A percentile compares a stretch with the other conserved stretches of the same genome.
Evolutionary conservation across 2,797 vertebrate genomes (phyloP).

Genomic region (Serranus cabrilla): DNA sequence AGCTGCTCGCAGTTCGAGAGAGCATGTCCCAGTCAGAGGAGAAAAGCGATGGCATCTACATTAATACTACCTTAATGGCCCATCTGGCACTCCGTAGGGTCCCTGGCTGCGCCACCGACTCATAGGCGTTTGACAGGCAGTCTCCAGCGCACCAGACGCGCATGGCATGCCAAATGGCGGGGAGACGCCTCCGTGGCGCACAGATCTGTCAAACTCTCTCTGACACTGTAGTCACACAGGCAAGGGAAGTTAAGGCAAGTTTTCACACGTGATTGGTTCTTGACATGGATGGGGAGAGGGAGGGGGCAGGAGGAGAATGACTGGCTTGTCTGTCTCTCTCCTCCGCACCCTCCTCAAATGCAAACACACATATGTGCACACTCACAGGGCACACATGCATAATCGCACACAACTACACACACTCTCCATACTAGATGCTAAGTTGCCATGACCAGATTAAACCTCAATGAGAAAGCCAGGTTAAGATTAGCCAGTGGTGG

Average conservation of each 20-base stretch:
- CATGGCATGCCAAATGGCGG: slow-evolving; percentile 98
- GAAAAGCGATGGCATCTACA: slow-evolving; percentile 99
- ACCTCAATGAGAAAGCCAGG: slow-evolving; percentile 82
- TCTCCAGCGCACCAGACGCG: slow-evolving; percentile 98
- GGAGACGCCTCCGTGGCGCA: slow-evolving; percentile 94
- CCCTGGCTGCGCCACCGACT: slow-evolving; percentile 99
- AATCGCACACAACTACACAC: slow-evolving; percentile 19
- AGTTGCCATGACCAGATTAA: slow-evolving; percentile 84
- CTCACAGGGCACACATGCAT: slow-evolving; percentile 29
- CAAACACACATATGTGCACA: slow-evolving; percentile 46
- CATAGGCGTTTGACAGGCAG: slow-evolving; percentile 99
- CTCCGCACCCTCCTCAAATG: slow-evolving; percentile 57
- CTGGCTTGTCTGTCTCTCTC: slow-evolving; percentile 78
- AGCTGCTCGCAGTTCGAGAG: slow-evolving; percentile 99
- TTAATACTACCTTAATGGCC: slow-evolving; percentile 99
- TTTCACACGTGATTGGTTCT: slow-evolving; percentile 91
- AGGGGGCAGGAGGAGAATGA: slow-evolving; percentile 77
- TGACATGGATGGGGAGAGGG: slow-evolving; percentile 78
- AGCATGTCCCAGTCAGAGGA: slow-evolving; percentile 99
- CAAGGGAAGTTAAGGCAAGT: slow-evolving; percentile 88
- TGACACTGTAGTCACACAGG: slow-evolving; percentile 91
- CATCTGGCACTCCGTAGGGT: slow-evolving; percentile 99
- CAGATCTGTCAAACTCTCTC: slow-evolving; percentile 98
- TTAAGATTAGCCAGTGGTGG: slow-evolving; percentile 81
- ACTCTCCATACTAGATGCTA: slow-evolving; percentile 66